phyloP scores from a whole-genome alignment of 1,140 invertebrate genomes.

The Bursaphelenchus mucronatus region DNA sequence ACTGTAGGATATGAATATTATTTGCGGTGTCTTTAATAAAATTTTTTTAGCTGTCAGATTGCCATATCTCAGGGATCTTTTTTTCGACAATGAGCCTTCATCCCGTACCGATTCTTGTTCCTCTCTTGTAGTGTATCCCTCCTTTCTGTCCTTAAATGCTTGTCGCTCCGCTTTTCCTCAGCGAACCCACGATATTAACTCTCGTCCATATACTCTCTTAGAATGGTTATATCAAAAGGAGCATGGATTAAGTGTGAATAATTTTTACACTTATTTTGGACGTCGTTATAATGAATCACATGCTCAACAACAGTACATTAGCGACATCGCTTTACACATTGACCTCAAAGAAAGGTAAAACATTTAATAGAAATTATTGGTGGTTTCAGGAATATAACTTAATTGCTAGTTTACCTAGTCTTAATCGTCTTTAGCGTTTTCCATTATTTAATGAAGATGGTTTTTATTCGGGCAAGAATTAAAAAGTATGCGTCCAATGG shows the following conservation, averaged over 20 bases:
- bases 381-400: neutral
- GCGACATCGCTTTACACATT: neutral
- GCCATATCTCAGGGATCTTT: constrained; percentile 5
- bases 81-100: neutral
- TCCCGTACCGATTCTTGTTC: constrained; percentile 2
- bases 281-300: neutral
- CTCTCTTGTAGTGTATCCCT: constrained; percentile 4
- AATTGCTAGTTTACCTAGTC: too few species aligned
- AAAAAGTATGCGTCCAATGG: neutral
- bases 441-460: neutral
- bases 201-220: neutral
- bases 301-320: neutral
- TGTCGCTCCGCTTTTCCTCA: neutral
- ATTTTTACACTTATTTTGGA: neutral
- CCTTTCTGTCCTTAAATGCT: constrained; percentile 8
- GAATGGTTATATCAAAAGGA: constrained; percentile 1
- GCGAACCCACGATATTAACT: neutral
- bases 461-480: neutral
- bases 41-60: constrained; percentile 7
- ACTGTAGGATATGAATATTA: too few species aligned
- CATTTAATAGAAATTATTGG: neutral
- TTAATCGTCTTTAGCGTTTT: neutral
- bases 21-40: neutral
- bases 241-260: neutral
- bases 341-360: neutral